These are phyloP conservation scores for Apamea epomidion DNA, from an alignment of 2,888 invertebrate genomes.

Conservation along the genomic window DNA sequence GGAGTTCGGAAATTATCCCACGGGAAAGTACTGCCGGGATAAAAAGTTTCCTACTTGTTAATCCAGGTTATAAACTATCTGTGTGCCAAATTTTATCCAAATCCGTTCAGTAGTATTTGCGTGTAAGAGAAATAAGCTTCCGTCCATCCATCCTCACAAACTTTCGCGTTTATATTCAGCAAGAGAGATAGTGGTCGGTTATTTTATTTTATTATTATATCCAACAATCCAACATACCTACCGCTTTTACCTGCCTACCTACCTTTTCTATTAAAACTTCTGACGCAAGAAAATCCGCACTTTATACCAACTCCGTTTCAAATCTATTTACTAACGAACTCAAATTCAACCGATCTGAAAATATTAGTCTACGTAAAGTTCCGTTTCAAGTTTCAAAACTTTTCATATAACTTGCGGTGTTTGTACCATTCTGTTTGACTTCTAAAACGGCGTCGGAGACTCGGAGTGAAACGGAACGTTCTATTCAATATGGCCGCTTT, in stretches of 20 bases:
- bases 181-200: too few species aligned
- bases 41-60: too few species aligned
- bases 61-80: too few species aligned
- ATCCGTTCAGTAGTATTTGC: too few species aligned
- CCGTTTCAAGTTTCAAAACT: slow-evolving; percentile 64
- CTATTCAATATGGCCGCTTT: slow-evolving; percentile 70
- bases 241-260: background rate
- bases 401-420: slow-evolving; percentile 70
- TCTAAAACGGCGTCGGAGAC: slow-evolving; percentile 66
- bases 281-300: slow-evolving; percentile 11
- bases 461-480: slow-evolving; percentile 69
- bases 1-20: too few species aligned
- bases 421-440: slow-evolving; percentile 72
- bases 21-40: too few species aligned
- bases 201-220: too few species aligned
- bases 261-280: background rate
- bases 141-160: too few species aligned
- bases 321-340: slow-evolving; percentile 71
- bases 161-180: too few species aligned
- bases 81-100: too few species aligned
- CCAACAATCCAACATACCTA: background rate
- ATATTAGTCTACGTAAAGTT: slow-evolving; percentile 74
- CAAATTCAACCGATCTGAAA: slow-evolving; percentile 69
- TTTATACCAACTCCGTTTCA: slow-evolving; percentile 47
- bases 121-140: too few species aligned